Evolutionary conservation across 1,140 invertebrate species (phyloP), one percentile per base, ranked within the genome.

Genomic region (Eriosoma lanigerum): DNA sequence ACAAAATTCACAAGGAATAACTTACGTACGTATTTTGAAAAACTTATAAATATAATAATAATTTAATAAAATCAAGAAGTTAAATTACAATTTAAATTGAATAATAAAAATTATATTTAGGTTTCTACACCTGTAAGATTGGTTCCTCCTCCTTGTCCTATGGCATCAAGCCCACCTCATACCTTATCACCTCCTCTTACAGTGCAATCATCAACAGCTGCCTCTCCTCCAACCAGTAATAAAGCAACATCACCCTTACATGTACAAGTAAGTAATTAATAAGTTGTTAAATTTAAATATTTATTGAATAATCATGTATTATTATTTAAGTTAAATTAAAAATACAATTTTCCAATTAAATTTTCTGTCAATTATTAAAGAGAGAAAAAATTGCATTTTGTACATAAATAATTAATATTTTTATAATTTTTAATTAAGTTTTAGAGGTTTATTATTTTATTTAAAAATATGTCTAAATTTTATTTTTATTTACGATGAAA

Each of bases 1-100:
- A 32, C 84, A 84, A 75, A 83, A 84, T 83, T 83, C 84, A 56
- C 84, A 84, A 81, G 83, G 83, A 21, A 78, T 84, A 54, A 82
- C 83, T 64, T 83, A 84, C 82, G 84, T 84, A 70, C 32, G 3
- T 38, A 38, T 8, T 10, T 68, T 32, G 48, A 12, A 19, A n/a
- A 12, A 17, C 21, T 24, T 38, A 8, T 24, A 68, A 15, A 19
- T 44, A 6, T 3, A 52, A 52, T 56, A 9, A n/a, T 17, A n/a
- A n/a, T n/a, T n/a, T 8, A 38, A 38, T 38, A 3, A 38, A 38
- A 38, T 38, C 32, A 38, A 4, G 32, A 38, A 4, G 3, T 38
- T 38, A 38, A 38, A n/a, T n/a, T n/a, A n/a, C n/a, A n/a, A 56
- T 38, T 3, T 68, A 9, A 68, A 68, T 68, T 3, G 13, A n/a